Base-by-base conservation (phyloP, 2,888 invertebrate genomes). In the Caenorhabditis angaria region DNA sequence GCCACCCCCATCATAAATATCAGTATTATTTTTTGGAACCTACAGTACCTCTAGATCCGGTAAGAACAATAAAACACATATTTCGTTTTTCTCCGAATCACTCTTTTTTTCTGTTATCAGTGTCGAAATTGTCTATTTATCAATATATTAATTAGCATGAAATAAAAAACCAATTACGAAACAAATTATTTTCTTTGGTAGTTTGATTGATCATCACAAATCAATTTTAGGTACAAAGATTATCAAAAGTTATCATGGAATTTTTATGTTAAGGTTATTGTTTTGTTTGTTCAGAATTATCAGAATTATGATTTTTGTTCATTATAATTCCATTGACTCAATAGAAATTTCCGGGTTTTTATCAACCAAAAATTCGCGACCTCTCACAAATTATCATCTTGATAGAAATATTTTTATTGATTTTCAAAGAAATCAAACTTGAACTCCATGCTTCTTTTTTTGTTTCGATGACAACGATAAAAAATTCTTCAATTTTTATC, bases 181-280 rank as follows among this genome's bases (percentile, higher is more conserved):
- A 41, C 32, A 10, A 32, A 10, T 41, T 12, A 41, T 3, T 41
- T 3, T 41, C 18, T 18, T 18, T 41, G 41, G 41, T 41, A 18
- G 41, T 41, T 41, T 41, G 41, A 41, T 41, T 41, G 41, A 41
- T 41, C 41, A 41, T 32, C 32, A 32, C 32, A 32, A 32, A 32
- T 32, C 32, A 32, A 32, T 41, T 41, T 3, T 14, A 41, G 41
- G 41, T 6, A 14, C 41, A 41, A 41, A 41, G 41, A 41, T 32
- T 32, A 32, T 32, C 32, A 10, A 32, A n/a, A n/a, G n/a, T n/a
- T 41, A 14, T 41, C 8, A 41, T 41, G 41, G 2, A 41, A 41
- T 41, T 41, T 41, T 41, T 41, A 41, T 41, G 41, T 18, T 6
- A 10, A n/a, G n/a, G n/a, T 41, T 41, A 18, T 10, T 41, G 3